Evolutionary conservation across 2,113 vertebrate species (phyloP).

Genomic region (Chlamydotis undulata): DNA sequence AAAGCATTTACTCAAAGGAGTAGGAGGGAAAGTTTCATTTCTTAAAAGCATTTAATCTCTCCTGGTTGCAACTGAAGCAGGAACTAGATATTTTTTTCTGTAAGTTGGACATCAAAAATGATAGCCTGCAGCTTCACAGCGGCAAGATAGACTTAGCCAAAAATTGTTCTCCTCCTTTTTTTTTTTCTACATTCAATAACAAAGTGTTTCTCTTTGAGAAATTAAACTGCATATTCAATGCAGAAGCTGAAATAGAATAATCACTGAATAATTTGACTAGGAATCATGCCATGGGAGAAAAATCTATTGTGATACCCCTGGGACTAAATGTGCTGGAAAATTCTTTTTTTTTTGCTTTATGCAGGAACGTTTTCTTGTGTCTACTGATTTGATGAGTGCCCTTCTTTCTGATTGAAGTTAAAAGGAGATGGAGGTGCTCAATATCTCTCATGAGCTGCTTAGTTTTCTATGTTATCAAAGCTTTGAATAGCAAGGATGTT

Average conservation of each 20-base stretch:
- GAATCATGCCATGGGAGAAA: neutral
- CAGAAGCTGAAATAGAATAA: conserved; percentile 24
- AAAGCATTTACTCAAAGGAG: neutral
- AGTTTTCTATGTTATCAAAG: neutral
- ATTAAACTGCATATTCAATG: conserved; percentile 14
- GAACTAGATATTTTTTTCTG: neutral
- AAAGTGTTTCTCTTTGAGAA: neutral
- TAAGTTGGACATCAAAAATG: neutral
- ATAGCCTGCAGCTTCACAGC: neutral
- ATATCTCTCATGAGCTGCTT: neutral
- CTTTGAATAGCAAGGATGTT: neutral
- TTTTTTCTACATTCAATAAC: neutral
- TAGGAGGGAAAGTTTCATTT: neutral
- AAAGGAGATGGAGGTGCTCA: neutral
- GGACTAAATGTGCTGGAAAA: conserved; percentile 39
- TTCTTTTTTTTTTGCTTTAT: neutral
- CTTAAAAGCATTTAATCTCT: neutral
- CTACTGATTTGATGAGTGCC: neutral
- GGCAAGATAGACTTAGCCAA: neutral
- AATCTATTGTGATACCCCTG: conserved; percentile 4
- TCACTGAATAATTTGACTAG: conserved; percentile 15
- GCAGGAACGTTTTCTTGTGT: neutral
- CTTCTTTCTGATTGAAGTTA: conserved; percentile 19
- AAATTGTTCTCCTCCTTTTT: neutral
- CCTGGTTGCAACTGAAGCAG: neutral